Conservation (phyloP, 2,113 vertebrate genomes). For the Seriola dumerili region DNA sequence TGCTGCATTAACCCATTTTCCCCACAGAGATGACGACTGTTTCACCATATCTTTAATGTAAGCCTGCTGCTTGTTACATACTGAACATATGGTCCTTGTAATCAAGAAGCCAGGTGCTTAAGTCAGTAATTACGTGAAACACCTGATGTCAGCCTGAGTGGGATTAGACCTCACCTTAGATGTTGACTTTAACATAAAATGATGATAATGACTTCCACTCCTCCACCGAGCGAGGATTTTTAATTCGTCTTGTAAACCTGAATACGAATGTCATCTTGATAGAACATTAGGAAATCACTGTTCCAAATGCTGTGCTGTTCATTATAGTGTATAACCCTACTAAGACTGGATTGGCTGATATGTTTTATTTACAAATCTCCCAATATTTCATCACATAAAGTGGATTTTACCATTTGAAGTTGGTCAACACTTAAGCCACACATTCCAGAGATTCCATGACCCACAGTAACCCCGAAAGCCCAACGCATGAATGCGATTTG, state of each 20-base stretch:
- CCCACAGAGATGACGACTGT: neutral
- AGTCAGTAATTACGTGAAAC: constrained; percentile 9
- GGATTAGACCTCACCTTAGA: constrained; percentile 2
- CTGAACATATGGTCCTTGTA: constrained; percentile 15
- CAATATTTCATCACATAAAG: neutral
- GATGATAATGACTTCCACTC: neutral
- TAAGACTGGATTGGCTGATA: neutral
- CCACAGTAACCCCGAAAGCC: constrained; percentile 20
- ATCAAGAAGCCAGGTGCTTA: constrained; percentile 19
- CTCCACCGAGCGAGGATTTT: neutral
- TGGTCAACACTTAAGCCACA: neutral
- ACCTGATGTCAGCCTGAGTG: neutral
- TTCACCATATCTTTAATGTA: neutral
- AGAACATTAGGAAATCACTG: neutral
- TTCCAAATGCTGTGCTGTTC: neutral
- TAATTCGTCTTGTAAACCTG: constrained; percentile 2
- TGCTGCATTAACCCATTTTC: neutral
- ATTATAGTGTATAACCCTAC: neutral
- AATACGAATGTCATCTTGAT: neutral
- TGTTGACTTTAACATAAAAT: neutral
- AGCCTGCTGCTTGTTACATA: constrained; percentile 11
- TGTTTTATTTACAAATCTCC: too few relatives aligned
- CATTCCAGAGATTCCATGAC: constrained; percentile 52
- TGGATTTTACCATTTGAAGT: neutral
- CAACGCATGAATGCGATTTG: constrained; percentile 60